phyloP scores from a whole-genome alignment of 1,140 invertebrate genomes.

The Lepidurus arcticus region DNA sequence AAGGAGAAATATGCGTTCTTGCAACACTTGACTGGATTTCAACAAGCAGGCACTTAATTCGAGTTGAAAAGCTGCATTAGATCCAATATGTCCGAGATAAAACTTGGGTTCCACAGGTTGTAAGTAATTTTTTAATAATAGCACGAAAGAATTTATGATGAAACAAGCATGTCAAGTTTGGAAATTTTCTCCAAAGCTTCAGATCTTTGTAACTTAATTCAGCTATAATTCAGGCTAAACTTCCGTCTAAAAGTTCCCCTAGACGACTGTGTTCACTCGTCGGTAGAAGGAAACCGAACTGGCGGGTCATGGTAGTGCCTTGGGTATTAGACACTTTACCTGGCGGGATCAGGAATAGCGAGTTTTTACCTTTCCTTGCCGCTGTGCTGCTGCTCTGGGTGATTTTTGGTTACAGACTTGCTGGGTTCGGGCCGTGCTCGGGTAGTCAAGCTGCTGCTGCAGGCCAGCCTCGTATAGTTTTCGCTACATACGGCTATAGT shows the following conservation, averaged over 20 bases:
- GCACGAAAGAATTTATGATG: too few relatives aligned
- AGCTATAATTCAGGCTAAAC: too few relatives aligned
- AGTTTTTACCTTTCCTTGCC: not conserved
- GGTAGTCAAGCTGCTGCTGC: constrained; percentile 20
- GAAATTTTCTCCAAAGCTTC: too few relatives aligned
- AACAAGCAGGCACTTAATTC: not conserved
- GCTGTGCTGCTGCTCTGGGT: not conserved
- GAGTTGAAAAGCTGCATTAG: not conserved
- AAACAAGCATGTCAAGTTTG: too few relatives aligned
- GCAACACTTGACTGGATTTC: not conserved
- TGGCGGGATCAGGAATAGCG: not conserved
- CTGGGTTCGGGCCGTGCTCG: not conserved
- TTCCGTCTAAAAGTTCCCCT: not conserved
- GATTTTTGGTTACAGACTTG: not conserved
- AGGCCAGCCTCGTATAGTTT: not conserved
- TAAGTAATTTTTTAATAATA: too few relatives aligned
- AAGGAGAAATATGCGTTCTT: not conserved
- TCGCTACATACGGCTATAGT: not conserved
- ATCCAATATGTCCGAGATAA: too few relatives aligned
- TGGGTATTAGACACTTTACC: constrained; percentile 6
- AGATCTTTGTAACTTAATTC: too few relatives aligned
- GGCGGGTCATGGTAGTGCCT: constrained; percentile 16
- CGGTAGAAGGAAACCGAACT: not conserved
- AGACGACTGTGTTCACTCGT: not conserved
- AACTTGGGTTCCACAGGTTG: too few relatives aligned